Evolutionary conservation across 2,888 invertebrate genomes (phyloP).

Genomic region (Cenopis cana): DNA sequence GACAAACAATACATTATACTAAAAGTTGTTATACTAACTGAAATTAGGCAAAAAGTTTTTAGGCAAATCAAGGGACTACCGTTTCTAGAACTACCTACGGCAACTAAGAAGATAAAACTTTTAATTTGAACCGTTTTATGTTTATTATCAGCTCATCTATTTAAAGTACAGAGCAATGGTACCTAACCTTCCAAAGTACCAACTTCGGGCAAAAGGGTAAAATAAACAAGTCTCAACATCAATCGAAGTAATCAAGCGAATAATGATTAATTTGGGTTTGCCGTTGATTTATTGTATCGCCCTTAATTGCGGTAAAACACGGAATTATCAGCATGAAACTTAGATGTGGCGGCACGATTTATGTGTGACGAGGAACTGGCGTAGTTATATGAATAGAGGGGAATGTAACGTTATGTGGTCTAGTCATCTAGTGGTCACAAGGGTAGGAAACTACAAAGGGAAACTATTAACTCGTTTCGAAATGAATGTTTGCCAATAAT

Average conservation of each 20-base stretch:
- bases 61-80: no score
- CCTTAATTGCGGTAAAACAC: conserved; percentile 43
- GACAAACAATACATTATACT: no score
- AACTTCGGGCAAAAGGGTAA: conserved; percentile 33
- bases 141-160: neutral
- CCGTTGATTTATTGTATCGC: conserved; percentile 41
- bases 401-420: conserved; percentile 10
- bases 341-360: conserved; percentile 39
- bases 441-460: no score
- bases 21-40: no score
- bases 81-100: no score
- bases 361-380: conserved; percentile 19
- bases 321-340: conserved; percentile 44
- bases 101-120: neutral
- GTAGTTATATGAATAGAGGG: neutral
- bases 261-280: conserved; percentile 43
- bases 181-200: conserved; percentile 12
- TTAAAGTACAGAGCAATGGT: conserved; percentile 16
- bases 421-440: neutral
- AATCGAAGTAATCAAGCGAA: conserved; percentile 44
- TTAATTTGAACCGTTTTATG: neutral
- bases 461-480: no score
- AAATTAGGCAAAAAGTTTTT: no score
- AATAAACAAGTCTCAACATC: conserved; percentile 39
- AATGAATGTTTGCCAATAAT: no score